Percentiles rank a stretch among this genome's conserved stretches.
These are phyloP conservation scores for Tolypeutes matacus DNA, from an alignment of 2,797 vertebrate species.

Conservation along the genomic window DNA sequence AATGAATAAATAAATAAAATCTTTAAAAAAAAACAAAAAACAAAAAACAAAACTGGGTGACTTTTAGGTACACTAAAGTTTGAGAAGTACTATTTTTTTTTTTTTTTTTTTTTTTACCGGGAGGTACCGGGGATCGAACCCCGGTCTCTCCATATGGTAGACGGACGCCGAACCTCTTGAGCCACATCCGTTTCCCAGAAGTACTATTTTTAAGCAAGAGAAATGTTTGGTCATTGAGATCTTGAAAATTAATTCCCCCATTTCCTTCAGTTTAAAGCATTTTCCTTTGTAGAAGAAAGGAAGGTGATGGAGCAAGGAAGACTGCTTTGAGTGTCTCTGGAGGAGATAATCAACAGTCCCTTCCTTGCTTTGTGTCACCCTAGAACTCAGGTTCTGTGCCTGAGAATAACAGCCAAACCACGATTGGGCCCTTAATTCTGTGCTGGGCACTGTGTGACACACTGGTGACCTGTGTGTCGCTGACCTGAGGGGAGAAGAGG, in stretches of 20 bases:
- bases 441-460: background rate
- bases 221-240: background rate
- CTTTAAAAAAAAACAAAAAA: too few species aligned
- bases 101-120: too few species aligned
- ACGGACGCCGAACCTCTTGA: too few species aligned
- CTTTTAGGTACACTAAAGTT: background rate
- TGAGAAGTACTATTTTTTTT: too few species aligned
- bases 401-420: accelerated
- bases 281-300: background rate
- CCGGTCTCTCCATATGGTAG: too few species aligned
- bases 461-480: accelerated
- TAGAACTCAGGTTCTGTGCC: background rate
- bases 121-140: too few species aligned
- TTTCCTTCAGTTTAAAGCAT: background rate
- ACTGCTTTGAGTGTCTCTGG: background rate
- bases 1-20: too few species aligned
- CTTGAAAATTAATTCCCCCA: background rate
- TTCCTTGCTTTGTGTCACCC: background rate
- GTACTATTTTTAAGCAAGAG: background rate
- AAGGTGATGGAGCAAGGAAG: background rate
- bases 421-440: background rate
- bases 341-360: background rate
- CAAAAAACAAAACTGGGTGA: too few species aligned
- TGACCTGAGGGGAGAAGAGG: too few species aligned
- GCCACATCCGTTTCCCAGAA: too few species aligned